Evolutionary conservation across 2,797 vertebrate species (phyloP), one percentile per base, ranked within the genome.

Genomic region (Sebastes minor): DNA sequence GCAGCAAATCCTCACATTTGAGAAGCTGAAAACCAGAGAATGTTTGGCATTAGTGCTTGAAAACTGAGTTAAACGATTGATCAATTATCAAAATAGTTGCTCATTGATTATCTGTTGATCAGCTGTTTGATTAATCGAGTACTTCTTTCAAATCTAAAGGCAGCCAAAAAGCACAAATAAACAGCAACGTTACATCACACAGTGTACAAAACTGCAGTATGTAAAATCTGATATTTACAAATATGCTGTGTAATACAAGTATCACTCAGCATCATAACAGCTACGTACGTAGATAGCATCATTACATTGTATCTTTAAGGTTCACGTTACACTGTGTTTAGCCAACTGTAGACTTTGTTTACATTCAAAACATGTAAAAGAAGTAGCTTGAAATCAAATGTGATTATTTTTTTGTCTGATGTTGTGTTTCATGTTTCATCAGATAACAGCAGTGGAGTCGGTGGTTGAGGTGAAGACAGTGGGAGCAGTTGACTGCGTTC

Each of bases 381-480:
- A 9, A 27, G n/a, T 1, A 4, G 3, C 5, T 55, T 42, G 20
- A 56, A 32, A 11, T 65, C 8, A 57, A n/a, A 28, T 32, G 35
- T 71, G 32, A 7, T 62, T 18, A 11, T 8, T 42, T 8, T 57
- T 18, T 22, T 66, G 35, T 69, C 8, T 80, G 52, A 62, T 55
- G n/a, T 13, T 66, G 28, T 74, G 3, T 59, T 30, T 55, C 11
- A 2, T 79, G 25, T 62, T 62, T 89, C 61, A 38, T 88, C 87
- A 98, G 97, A 32, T 91, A 27, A 49, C 88, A 10, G 62, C 70
- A 68, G 89, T 95, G 76, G 97, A 98, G 67, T 70, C 82, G 2
- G 75, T 93, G 80, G 89, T 81, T 80, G 97, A 99, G 78, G 94
- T 93, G 81, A 98, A 97, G 91, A 65, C 93, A 30, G 57, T 90